Evolutionary conservation across 2,113 vertebrate species (phyloP).

Genomic region (Lethenteron reissneri): DNA sequence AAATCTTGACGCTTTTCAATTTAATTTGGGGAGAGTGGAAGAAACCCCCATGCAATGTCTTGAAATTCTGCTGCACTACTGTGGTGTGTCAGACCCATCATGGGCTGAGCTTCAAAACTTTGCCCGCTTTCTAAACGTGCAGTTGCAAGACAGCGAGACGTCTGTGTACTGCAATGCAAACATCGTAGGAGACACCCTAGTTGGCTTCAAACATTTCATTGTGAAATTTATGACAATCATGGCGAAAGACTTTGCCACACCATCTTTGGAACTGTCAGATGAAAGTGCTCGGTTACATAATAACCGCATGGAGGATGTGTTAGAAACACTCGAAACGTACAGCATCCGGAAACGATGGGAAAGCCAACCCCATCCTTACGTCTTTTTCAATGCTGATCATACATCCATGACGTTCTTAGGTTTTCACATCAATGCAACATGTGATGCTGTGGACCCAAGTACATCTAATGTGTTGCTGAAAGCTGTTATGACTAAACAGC

Average conservation of each 20-base stretch:
- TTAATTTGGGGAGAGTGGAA: slow-evolving; percentile 11
- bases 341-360: slow-evolving; percentile 32
- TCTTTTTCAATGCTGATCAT: slow-evolving; percentile 33
- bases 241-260: slow-evolving; percentile 34
- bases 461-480: slow-evolving; percentile 19
- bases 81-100: slow-evolving; percentile 27
- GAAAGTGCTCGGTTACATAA: slow-evolving; percentile 29
- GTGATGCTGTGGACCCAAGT: slow-evolving; percentile 23
- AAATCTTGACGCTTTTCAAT: slow-evolving; percentile 24
- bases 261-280: slow-evolving; percentile 28
- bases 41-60: slow-evolving; percentile 25
- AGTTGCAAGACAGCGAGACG: slow-evolving; percentile 29
- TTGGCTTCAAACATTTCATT: slow-evolving; percentile 34
- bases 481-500: slow-evolving; percentile 21
- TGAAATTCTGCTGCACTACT: slow-evolving; percentile 20
- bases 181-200: slow-evolving; percentile 18
- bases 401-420: slow-evolving; percentile 37
- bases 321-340: slow-evolving; percentile 35
- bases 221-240: slow-evolving; percentile 38
- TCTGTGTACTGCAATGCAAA: slow-evolving; percentile 29
- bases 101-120: slow-evolving; percentile 42
- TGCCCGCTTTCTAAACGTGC: slow-evolving; percentile 33
- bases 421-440: slow-evolving; percentile 20
- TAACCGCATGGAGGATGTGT: not conserved
- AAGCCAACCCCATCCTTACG: slow-evolving; percentile 30